Evolutionary conservation across 2,113 vertebrate species (phyloP), one percentile per base, ranked within the genome.

Genomic region (Daubentonia madagascariensis): DNA sequence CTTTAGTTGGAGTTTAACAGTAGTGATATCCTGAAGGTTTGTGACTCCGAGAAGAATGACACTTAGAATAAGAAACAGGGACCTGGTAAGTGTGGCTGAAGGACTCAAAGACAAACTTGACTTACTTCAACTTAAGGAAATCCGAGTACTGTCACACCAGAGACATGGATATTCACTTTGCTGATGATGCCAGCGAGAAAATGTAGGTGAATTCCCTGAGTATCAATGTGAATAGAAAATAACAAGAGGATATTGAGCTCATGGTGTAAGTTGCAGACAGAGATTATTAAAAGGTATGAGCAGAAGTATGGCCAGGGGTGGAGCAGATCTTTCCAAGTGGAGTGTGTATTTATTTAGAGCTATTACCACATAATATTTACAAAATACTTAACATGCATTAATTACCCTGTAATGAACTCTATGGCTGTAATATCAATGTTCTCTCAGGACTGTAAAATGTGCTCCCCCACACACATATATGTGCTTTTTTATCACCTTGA

Each of bases 291-390:
- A 81, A 94, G 7, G 7, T 28, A 18, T 85, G 57, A 57, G 40
- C 23, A 45, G 76, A 88, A 61, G 23, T 40, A 32, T 23, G 8
- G 48, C 72, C 2, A 5, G 98, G 97, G 96, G 98, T 98, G 98
- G 98, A 98, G 97, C 98, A 95, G 90, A 89, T 96, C 79, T 97
- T 98, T 98, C 97, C 97, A 98, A 98, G 90, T 98, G 97, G 94
- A 96, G 97, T 98, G 96, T 97, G 97, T 98, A 95, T 99, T 98
- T 99, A 98, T 98, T 98, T 98, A 98, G 98, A 98, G 93, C 97
- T 97, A 96, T 98, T 98, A 98, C 96, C 98, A 97, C 98, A 96
- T 98, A 99, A 98, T 99, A 99, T 99, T 99, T 99, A 98, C 98
- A 98, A 97, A 98, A 98, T 98, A 95, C 97, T 98, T 98, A 98